phyloP scores from a whole-genome alignment of 2,888 invertebrate species.

The Himalopsyche japonica region DNA sequence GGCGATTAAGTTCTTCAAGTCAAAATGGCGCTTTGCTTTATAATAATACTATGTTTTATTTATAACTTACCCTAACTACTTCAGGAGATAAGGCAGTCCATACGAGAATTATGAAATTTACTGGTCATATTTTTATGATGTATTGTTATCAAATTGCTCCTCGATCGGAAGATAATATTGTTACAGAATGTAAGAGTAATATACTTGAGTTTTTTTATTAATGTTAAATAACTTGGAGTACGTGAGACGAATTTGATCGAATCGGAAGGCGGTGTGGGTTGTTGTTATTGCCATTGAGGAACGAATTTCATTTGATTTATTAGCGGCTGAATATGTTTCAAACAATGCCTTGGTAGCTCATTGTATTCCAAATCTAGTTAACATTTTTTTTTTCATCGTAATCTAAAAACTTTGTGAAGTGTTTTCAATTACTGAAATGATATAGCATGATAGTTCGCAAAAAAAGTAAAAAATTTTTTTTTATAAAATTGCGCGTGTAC shows the following conservation, averaged over 20 bases:
- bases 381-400: no score
- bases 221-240: background rate
- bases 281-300: background rate
- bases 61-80: constrained; percentile 6
- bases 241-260: background rate
- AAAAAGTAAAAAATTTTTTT: no score
- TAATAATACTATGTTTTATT: constrained; percentile 4
- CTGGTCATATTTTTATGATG: constrained; percentile 15
- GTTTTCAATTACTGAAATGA: no score
- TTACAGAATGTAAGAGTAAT: background rate
- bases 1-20: background rate
- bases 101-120: constrained; percentile 1
- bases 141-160: constrained; percentile 21
- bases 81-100: background rate
- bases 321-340: background rate
- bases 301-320: background rate
- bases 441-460: no score
- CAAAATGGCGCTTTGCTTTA: background rate
- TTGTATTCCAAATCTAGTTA: no score
- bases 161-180: constrained; percentile 2
- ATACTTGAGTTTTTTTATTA: background rate
- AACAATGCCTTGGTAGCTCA: background rate
- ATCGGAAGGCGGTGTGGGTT: background rate
- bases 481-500: no score
- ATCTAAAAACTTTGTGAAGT: no score